Conservation (phyloP, 30 jellyfish, hydroid and myxozoan species). For the Cassiopea andromeda region DNA sequence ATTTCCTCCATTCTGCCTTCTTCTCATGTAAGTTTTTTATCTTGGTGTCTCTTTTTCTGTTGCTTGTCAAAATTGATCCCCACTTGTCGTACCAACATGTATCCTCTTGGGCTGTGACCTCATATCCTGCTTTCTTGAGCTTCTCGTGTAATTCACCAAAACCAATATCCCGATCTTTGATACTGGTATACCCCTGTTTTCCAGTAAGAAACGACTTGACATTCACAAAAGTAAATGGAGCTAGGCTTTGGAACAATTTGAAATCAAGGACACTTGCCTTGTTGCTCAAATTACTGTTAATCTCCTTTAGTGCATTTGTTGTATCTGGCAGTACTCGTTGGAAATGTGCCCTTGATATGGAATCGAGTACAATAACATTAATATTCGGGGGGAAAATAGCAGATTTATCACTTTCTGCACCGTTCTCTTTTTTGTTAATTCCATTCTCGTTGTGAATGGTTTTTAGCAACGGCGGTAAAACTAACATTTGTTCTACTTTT, state of each 20-base stretch:
- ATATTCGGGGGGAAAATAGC: conserved; percentile 48
- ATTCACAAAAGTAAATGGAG: conserved; percentile 90
- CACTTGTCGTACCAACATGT: conserved; percentile 93
- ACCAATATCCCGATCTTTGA: conserved; percentile 63
- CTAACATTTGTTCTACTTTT: conserved; percentile 30
- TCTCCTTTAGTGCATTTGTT: conserved; percentile 29
- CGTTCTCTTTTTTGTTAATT: not conserved
- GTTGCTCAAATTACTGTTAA: conserved; percentile 6
- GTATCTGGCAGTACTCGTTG: conserved; percentile 78
- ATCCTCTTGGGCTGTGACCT: conserved; percentile 84
- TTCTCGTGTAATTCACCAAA: conserved; percentile 43
- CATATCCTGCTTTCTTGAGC: conserved; percentile 57
- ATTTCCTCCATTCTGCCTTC: conserved; percentile 58
- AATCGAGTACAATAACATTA: conserved; percentile 79
- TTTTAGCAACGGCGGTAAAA: conserved; percentile 45
- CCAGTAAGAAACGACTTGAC: conserved; percentile 88
- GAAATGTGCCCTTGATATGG: conserved; percentile 87
- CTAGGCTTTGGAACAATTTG: conserved; percentile 75
- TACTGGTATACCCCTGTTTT: conserved; percentile 44
- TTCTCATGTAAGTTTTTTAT: not conserved
- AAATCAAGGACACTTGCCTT: conserved; percentile 57
- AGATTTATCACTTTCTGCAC: not conserved
- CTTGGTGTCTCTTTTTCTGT: conserved; percentile 47
- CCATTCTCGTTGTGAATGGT: not conserved
- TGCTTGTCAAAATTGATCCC: conserved; percentile 89